A percentile compares a stretch with the other conserved stretches of the same genome.
phyloP scores from a whole-genome alignment of 1,140 invertebrate genomes.

The Micrasema minimum region DNA sequence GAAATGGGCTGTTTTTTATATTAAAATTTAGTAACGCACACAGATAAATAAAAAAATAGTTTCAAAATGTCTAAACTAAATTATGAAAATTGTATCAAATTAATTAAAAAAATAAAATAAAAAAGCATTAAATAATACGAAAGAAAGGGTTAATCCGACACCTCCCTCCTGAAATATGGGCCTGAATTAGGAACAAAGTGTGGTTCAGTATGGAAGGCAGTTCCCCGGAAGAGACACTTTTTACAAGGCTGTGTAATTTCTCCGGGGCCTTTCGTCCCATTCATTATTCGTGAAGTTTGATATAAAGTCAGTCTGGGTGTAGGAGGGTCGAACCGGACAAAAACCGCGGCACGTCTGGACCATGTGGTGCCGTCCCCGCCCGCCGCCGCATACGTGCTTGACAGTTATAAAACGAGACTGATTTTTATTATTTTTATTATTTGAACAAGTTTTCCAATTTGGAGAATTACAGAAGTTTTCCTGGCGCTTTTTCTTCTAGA shows the following conservation, averaged over 20 bases:
- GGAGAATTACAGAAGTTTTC: too few relatives aligned
- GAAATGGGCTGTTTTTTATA: too few relatives aligned
- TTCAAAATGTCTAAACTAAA: too few relatives aligned
- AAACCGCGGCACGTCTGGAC: conserved; percentile 44
- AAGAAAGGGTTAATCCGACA: conserved; percentile 5
- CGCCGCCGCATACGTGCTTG: conserved; percentile 3
- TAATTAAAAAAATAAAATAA: too few relatives aligned
- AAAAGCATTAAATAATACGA: too few relatives aligned
- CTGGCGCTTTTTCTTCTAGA: too few relatives aligned
- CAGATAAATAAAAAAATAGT: too few relatives aligned
- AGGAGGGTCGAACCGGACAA: conserved; percentile 33
- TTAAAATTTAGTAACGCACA: too few relatives aligned
- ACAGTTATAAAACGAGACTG: background rate
- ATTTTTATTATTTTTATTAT: background rate
- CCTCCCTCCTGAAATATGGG: conserved; percentile 8
- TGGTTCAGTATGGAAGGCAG: background rate
- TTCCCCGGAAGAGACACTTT: conserved; percentile 26
- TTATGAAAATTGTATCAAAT: too few relatives aligned
- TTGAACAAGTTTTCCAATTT: background rate
- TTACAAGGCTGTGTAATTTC: conserved; percentile 33
- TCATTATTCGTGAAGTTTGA: conserved; percentile 33
- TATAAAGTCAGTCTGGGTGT: conserved; percentile 24
- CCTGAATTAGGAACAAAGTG: too few relatives aligned
- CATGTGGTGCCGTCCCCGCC: conserved; percentile 18
- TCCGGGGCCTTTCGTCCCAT: conserved; percentile 17